These are phyloP conservation scores for Ochropleura leucogaster DNA, from an alignment of 2,888 invertebrate species.

Conservation along the genomic window DNA sequence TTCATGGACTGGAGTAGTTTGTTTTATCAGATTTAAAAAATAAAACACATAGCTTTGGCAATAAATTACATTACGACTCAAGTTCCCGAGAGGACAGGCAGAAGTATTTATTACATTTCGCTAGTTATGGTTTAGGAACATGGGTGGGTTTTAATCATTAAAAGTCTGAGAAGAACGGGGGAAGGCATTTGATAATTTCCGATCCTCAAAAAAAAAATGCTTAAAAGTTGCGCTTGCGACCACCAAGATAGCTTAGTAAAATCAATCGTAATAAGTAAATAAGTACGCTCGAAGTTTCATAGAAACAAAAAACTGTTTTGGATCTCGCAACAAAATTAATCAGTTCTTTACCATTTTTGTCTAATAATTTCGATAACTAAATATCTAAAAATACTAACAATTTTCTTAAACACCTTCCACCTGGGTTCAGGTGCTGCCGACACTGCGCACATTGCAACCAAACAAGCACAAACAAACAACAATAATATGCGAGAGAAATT, in stretches of 20 bases:
- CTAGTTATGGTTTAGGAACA: not conserved
- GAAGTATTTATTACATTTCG: not conserved
- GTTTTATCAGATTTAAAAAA: not conserved
- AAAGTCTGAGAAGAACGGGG: too few relatives aligned
- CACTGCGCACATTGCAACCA: slow-evolving; percentile 71
- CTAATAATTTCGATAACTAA: not conserved
- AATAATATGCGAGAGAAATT: slow-evolving; percentile 75
- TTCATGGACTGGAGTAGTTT: not conserved
- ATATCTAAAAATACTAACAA: slow-evolving; percentile 71
- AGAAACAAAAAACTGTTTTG: too few relatives aligned
- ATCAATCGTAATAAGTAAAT: too few relatives aligned
- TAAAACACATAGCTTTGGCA: too few relatives aligned
- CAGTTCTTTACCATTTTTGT: not conserved
- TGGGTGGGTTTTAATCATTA: too few relatives aligned
- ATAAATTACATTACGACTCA: too few relatives aligned
- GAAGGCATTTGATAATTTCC: too few relatives aligned
- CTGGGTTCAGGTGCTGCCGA: slow-evolving; percentile 75
- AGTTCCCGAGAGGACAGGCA: too few relatives aligned
- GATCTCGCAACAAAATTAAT: not conserved
- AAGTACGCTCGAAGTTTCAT: too few relatives aligned
- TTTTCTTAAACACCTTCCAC: slow-evolving; percentile 79
- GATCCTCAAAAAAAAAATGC: too few relatives aligned
- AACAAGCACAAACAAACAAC: slow-evolving; percentile 75
- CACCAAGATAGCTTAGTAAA: too few relatives aligned
- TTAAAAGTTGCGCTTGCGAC: too few relatives aligned